A percentile compares a stretch with the other conserved stretches of the same genome.
Evolutionary conservation across 2,797 vertebrate species (phyloP).

Genomic region (Coreius guichenoti): DNA sequence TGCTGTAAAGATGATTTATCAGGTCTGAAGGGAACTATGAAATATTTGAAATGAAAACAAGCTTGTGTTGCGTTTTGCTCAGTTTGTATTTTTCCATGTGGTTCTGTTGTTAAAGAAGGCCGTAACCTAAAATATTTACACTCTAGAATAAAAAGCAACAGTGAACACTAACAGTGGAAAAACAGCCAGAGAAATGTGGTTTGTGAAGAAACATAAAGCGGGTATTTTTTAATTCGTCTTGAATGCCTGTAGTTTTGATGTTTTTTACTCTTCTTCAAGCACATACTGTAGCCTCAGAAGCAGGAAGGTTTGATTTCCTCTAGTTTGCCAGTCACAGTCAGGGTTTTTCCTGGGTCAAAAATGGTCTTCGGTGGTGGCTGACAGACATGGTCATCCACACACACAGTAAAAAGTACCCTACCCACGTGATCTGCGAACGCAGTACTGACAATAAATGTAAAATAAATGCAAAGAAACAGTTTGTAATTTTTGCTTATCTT

Average conservation of each 20-base stretch:
- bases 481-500: too few relatives aligned
- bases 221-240: constrained; percentile 3
- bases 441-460: too few relatives aligned
- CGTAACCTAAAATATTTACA: constrained; percentile 28
- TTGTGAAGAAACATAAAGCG: not conserved
- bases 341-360: too few relatives aligned
- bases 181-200: not conserved
- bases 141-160: constrained; percentile 12
- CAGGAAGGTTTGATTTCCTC: constrained; percentile 28
- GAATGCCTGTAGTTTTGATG: constrained; percentile 10
- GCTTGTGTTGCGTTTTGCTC: constrained; percentile 42
- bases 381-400: too few relatives aligned
- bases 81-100: constrained; percentile 17
- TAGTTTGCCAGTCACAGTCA: not conserved
- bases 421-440: too few relatives aligned
- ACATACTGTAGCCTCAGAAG: not conserved
- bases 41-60: constrained; percentile 61
- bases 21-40: constrained; percentile 62
- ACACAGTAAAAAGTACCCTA: too few relatives aligned
- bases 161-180: not conserved
- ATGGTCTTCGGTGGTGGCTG: too few relatives aligned
- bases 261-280: constrained; percentile 5
- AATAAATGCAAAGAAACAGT: too few relatives aligned
- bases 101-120: constrained; percentile 36
- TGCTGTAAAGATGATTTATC: constrained; percentile 65